Evolutionary conservation across 2,113 vertebrate genomes (phyloP), one percentile per base, ranked within the genome.

Genomic region (Gnathonemus longibarbis): DNA sequence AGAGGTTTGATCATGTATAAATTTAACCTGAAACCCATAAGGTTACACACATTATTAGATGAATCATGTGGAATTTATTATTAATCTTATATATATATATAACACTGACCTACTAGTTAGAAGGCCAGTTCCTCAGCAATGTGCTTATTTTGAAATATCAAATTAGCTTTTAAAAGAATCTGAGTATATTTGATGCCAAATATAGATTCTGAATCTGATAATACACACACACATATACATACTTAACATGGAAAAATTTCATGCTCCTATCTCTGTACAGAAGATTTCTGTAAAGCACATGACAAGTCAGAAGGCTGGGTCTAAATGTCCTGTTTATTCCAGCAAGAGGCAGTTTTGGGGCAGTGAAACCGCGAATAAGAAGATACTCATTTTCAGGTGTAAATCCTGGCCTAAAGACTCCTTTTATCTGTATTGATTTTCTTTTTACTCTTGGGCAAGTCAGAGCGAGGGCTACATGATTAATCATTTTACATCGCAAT

Each of bases 1-100:
- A 10, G 98, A 99, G 17, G 95, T 96, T 94, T 99, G 98, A 92
- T 99, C 98, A 1, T 99, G 98, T 91, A 99, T 99, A 93, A 99
- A 99, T 94, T 99, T 99, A 77, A 99, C 98, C 98, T 98, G 91
- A 0, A 94, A 93, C 10, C 0, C 62, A 91, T 8, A 0, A 62
- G 1, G 49, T 88, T 19, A 74, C 80, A 85, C 0, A 53, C 7
- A 87, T 53, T 87, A 52, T 53, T n/a, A 56, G 10, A 45, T 49
- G 7, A 85, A 49, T 46, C 13, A 77, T 77, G 35, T 77, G 35
- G n/a, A 77, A 39, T 77, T 39, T 66, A 31, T 31, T 11, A 39
- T 35, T 17, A 39, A 77, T 39, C 3, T 39, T 35, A 35, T 35
- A 35, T 74, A 35, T 35, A 35, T 74, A 13, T 74, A 74, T 74